Evolutionary conservation across 1,140 invertebrate genomes (phyloP).

Genomic region (Caenorhabditis elegans): DNA sequence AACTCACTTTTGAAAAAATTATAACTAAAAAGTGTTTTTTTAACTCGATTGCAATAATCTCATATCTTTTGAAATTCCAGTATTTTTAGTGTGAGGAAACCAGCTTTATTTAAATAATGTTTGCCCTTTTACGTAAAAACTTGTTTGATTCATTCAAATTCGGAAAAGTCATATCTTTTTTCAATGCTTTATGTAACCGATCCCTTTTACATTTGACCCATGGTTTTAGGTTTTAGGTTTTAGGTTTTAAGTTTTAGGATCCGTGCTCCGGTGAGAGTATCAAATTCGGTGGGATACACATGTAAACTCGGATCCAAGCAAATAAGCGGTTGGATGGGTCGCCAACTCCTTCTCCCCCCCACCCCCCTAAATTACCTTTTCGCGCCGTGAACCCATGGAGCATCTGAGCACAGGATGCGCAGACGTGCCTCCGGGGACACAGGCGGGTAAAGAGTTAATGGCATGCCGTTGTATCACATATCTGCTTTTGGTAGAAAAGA

Average conservation of each 20-base stretch:
- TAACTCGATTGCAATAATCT: too few species aligned
- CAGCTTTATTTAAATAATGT: too few species aligned
- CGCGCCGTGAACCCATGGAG: background rate
- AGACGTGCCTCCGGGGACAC: conserved; percentile 18
- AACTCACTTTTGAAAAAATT: too few species aligned
- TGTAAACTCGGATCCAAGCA: background rate
- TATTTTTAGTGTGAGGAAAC: too few species aligned
- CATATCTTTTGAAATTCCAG: too few species aligned
- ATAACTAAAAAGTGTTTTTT: too few species aligned
- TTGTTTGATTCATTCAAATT: too few species aligned
- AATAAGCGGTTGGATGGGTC: background rate
- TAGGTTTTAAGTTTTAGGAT: too few species aligned
- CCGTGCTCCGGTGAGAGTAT: background rate
- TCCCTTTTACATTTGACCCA: conserved; percentile 1
- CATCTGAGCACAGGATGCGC: background rate
- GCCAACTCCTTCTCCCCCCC: background rate
- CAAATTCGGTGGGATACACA: conserved; percentile 6
- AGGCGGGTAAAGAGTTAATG: conserved; percentile 32
- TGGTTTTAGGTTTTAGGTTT: background rate
- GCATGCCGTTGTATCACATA: conserved; percentile 17
- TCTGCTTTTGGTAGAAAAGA: conserved; percentile 19
- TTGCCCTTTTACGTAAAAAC: too few species aligned
- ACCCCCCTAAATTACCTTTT: conserved; percentile 29
- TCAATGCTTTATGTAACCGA: background rate
- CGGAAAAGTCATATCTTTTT: background rate